These are phyloP conservation scores for Nymphicus hollandicus DNA, from an alignment of 2,113 vertebrate species.

Conservation along the genomic window DNA sequence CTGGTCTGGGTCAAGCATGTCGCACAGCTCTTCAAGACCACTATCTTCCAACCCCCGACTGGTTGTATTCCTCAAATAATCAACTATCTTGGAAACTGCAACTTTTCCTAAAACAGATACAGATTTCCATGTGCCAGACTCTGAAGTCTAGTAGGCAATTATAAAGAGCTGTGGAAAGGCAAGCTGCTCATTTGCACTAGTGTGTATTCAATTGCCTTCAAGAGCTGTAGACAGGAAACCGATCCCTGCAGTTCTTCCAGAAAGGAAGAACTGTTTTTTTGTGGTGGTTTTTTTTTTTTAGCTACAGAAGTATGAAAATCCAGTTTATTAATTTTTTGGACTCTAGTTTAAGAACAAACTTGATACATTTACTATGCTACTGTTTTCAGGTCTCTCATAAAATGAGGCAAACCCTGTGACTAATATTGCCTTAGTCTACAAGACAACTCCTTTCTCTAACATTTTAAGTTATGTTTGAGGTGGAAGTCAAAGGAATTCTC, in stretches of 20 bases:
- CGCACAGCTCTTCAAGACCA: conserved; percentile 84
- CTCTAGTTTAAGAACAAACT: neutral
- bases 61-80: conserved; percentile 82
- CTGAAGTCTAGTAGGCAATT: neutral
- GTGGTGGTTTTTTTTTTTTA: too few species aligned
- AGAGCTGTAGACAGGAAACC: neutral
- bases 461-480: neutral
- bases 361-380: fast-evolving
- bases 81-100: conserved; percentile 84
- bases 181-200: neutral
- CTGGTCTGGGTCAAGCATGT: conserved; percentile 86
- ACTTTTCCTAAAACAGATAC: conserved; percentile 79
- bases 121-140: neutral
- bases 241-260: neutral
- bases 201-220: fast-evolving
- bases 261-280: neutral
- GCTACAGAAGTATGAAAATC: neutral
- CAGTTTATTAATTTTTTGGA: neutral
- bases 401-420: neutral
- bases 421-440: neutral
- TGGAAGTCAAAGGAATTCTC: neutral
- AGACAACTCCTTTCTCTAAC: neutral
- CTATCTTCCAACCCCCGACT: conserved; percentile 80
- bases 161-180: too few species aligned
- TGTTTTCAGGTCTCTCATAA: neutral